phyloP scores from a whole-genome alignment of 2,888 invertebrate genomes.

The Chorisops tibialis region DNA sequence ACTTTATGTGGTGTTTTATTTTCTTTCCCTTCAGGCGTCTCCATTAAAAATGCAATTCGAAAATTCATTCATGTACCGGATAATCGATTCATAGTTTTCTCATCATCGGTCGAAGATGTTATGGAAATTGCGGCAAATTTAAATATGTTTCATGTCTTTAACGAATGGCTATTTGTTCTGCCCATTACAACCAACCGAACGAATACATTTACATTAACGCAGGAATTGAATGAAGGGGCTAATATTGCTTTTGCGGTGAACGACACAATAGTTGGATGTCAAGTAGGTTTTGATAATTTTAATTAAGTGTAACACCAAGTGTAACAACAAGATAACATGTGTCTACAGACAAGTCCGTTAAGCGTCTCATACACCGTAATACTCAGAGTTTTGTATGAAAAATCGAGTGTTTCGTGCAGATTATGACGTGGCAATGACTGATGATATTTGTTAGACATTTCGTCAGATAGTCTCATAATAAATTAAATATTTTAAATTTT shows the following conservation, averaged over 20 bases:
- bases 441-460: no score
- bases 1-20: no score
- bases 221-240: conserved; percentile 70
- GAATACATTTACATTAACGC: conserved; percentile 57
- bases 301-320: no score
- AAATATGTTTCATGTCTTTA: conserved; percentile 65
- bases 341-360: no score
- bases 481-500: no score
- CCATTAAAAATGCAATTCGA: conserved; percentile 39
- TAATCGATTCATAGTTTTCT: conserved; percentile 46
- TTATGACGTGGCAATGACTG: no score
- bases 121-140: conserved; percentile 66
- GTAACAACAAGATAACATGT: no score
- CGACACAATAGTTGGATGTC: conserved; percentile 58
- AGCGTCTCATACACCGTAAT: no score
- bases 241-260: conserved; percentile 78
- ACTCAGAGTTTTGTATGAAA: no score
- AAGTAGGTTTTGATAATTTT: conserved; percentile 54
- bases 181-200: conserved; percentile 57
- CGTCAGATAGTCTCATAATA: no score
- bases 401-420: no score
- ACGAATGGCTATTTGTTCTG: conserved; percentile 80
- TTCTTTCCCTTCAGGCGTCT: no score
- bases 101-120: conserved; percentile 54
- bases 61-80: conserved; percentile 40